Base-by-base conservation (phyloP, 1,140 invertebrate genomes). In the Aethina tumida region DNA sequence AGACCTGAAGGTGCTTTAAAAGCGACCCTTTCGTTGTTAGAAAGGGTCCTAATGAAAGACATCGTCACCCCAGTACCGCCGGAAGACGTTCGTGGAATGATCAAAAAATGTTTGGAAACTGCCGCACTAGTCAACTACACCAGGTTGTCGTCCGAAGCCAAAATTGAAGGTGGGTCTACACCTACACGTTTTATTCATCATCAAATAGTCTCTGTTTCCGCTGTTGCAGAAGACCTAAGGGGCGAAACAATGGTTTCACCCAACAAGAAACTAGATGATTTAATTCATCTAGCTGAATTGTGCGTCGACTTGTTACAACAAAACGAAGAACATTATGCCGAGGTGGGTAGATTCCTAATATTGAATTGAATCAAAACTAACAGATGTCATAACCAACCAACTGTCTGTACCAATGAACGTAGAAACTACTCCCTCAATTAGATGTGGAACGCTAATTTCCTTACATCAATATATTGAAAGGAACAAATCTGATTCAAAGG, bases 271-370 rank as follows among this genome's bases (percentile, higher is more conserved):
- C 71, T 99, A 9, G 94, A 98, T 61, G 93, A 98, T 64, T 74
- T 99, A 10, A 95, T 97, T 56, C 92, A 92, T 60, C 74, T 99
- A 31, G 91, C 95, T 9, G 95, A 99, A 62, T 73, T 98, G 6
- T 99, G 96, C 67, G 95, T 99, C 22, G 96, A 99, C 65, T 74
- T 99, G 7, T 68, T 99, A 26, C 95, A 98, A 63, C 96, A 99
- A 67, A 99, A 99, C 61, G 95, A 99, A 69, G 96, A 99, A 65
- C 93, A 98, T 66, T 97, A 99, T 70, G 93, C 94, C 43, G 95
- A 99, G 89, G 96, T 99, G 81, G 74, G 68, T 62, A 15, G 8
- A 26, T n/a, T 19, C 9, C 3, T 32, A 6, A 9, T 12, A 1
- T 10, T 24, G 13, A 31, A 12, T 31, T n/a, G n/a, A 22, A 22